phyloP scores from a whole-genome alignment of 1,140 invertebrate species.

The Brachystomella parvula region DNA sequence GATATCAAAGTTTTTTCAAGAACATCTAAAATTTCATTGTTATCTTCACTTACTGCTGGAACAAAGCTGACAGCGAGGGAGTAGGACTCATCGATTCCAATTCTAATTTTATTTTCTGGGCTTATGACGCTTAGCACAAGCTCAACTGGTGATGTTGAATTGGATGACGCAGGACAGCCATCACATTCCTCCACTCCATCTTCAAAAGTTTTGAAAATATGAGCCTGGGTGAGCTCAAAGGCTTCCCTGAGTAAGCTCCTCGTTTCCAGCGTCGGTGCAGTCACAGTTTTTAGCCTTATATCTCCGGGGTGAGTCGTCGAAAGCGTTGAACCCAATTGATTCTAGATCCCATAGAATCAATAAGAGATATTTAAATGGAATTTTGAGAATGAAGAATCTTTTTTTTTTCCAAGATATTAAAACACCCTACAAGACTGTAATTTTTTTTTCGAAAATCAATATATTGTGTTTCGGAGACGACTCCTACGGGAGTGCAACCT shows the following conservation, averaged over 20 bases:
- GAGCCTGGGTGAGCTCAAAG: background rate
- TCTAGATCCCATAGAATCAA: background rate
- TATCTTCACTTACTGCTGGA: conserved; percentile 41
- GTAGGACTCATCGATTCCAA: conserved; percentile 63
- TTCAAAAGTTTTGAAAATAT: background rate
- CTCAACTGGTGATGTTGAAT: conserved; percentile 2
- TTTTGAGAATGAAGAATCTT: background rate
- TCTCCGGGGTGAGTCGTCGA: background rate
- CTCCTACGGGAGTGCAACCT: too few relatives aligned
- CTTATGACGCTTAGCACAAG: conserved; percentile 2
- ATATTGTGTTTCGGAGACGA: too few relatives aligned
- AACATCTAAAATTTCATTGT: background rate
- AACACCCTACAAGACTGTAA: too few relatives aligned
- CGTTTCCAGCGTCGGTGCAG: background rate
- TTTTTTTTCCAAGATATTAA: too few relatives aligned
- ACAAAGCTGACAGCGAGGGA: conserved; percentile 47
- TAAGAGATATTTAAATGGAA: background rate
- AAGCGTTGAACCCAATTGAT: background rate
- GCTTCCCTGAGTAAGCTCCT: background rate
- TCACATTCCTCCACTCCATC: conserved; percentile 9
- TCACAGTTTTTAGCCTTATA: background rate
- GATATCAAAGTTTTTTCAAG: background rate
- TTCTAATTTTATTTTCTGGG: conserved; percentile 42
- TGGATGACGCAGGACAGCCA: background rate
- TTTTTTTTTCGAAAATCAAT: too few relatives aligned